Evolutionary conservation across 2,888 invertebrate genomes (phyloP), one percentile per base, ranked within the genome.

Genomic region (Apeira syringaria): DNA sequence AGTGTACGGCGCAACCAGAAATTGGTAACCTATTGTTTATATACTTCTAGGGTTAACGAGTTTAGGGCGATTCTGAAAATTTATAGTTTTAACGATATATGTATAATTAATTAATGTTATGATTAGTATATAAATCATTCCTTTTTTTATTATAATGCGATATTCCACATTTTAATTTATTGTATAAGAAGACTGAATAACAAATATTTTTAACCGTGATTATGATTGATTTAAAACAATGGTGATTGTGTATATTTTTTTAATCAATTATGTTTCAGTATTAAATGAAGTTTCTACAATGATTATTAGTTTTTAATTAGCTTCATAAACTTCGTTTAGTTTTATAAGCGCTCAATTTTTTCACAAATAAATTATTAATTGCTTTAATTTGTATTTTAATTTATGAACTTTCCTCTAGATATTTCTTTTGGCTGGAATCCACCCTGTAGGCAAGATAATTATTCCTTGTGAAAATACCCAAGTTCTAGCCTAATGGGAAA

Each of bases 321-420:
- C n/a, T 44, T 56, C 46, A 38, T 54, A 56, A 57, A 61, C 52
- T 70, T 68, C 58, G 65, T 64, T 68, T 82, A 82, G 68, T 74
- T 82, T 73, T 74, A 68, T 77, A 79, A 64, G 77, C 83, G 85
- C 86, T 86, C 85, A 87, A 86, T 85, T 83, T 69, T 27, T 84
- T 84, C 87, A 83, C 85, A 67, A 85, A 81, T 84, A 84, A 87
- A 72, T 67, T 66, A 59, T 52, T 52, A 81, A 68, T 79, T 68
- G 83, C 85, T 84, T 86, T 74, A 76, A 15, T 3, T n/a, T n/a
- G n/a, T n/a, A n/a, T n/a, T n/a, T n/a, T n/a, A n/a, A n/a, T n/a
- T n/a, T n/a, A n/a, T n/a, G n/a, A n/a, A n/a, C n/a, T n/a, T n/a
- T n/a, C n/a, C n/a, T n/a, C n/a, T n/a, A n/a, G n/a, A n/a, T n/a